Evolutionary conservation across 1,140 invertebrate genomes (phyloP).

Genomic region (Caenorhabditis tropicalis): DNA sequence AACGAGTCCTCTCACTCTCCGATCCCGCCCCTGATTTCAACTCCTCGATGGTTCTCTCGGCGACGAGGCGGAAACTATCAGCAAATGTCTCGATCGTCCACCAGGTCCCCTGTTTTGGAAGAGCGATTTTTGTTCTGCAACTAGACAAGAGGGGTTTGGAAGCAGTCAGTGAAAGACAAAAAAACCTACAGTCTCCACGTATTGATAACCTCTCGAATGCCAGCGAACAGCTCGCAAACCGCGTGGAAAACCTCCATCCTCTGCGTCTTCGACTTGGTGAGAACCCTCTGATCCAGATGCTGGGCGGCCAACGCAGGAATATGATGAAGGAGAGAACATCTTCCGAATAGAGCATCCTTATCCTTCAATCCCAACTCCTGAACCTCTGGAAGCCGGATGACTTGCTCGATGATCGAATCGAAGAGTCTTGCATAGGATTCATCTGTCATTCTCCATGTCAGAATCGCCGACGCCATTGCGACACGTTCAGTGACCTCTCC

Average conservation of each 20-base stretch:
- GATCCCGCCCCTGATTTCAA: neutral
- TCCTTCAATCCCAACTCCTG: neutral
- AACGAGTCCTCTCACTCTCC: neutral
- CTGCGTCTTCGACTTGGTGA: neutral
- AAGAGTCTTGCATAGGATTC: neutral
- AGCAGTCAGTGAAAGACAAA: neutral
- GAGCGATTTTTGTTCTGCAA: neutral
- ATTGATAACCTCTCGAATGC: neutral
- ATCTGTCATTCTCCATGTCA: neutral
- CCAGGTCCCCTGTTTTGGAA: neutral
- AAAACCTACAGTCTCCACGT: neutral
- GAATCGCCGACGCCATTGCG: neutral
- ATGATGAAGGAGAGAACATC: neutral
- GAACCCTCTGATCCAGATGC: neutral
- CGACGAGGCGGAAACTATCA: neutral
- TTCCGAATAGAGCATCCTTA: conserved; percentile 5
- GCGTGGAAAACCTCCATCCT: neutral
- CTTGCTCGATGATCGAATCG: conserved; percentile 2
- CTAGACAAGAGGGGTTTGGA: neutral
- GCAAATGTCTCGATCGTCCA: conserved; percentile 8
- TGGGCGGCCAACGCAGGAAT: neutral
- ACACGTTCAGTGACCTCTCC: conserved; percentile 26
- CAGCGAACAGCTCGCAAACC: neutral
- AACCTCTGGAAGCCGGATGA: neutral
- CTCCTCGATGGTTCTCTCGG: neutral